A percentile compares a stretch with the other conserved stretches of the same genome.
phyloP scores from a whole-genome alignment of 2,797 vertebrate genomes.

The Myotis vivesi region DNA sequence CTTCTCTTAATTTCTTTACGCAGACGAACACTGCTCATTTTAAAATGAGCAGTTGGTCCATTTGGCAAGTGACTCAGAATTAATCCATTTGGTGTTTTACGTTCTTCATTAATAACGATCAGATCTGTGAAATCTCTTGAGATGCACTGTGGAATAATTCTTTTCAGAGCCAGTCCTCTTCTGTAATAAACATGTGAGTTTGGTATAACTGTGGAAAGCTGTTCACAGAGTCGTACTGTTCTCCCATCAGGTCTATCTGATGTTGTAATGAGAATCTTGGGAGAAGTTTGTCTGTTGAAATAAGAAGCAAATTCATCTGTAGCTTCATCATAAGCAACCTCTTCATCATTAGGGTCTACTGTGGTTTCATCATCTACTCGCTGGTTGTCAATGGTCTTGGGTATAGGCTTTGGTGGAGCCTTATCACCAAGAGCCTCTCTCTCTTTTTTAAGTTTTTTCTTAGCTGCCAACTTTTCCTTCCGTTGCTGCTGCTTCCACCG shows the following conservation, averaged over 20 bases:
- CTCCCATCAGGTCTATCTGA: constrained; percentile 97
- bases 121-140: constrained; percentile 95
- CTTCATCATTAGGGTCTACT: no score
- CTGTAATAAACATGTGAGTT: constrained; percentile 96
- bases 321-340: constrained; percentile 96
- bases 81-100: constrained; percentile 95
- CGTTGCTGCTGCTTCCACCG: no score
- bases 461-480: constrained; percentile 93
- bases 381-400: no score
- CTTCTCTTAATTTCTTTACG: constrained; percentile 97
- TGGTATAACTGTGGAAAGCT: constrained; percentile 93
- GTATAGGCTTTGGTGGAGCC: no score
- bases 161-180: constrained; percentile 96
- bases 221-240: constrained; percentile 94
- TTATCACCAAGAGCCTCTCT: constrained; percentile 94
- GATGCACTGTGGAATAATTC: constrained; percentile 94
- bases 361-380: no score
- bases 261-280: constrained; percentile 98
- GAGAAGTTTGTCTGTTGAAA: constrained; percentile 94
- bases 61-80: constrained; percentile 96
- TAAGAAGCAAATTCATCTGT: constrained; percentile 99
- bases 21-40: constrained; percentile 94
- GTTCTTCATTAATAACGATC: constrained; percentile 96
- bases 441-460: constrained; percentile 93
- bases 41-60: constrained; percentile 98